Evolutionary conservation across 2,888 invertebrate genomes (phyloP).

Genomic region (Pegoplata infirma): DNA sequence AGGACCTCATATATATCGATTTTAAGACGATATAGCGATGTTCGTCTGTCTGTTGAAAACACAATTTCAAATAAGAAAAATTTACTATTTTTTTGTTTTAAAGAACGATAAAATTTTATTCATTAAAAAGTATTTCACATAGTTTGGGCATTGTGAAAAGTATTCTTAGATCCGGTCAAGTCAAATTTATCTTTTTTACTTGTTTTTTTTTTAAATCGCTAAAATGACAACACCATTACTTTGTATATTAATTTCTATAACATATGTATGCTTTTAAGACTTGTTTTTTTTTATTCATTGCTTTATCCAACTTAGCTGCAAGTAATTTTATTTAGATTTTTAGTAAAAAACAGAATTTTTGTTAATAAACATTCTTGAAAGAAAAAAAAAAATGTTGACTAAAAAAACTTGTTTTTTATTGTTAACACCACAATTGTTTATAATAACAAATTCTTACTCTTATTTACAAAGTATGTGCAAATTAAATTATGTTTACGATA

Average conservation of each 20-base stretch:
- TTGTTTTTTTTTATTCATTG: background rate
- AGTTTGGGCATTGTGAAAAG: no score
- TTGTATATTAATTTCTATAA: background rate
- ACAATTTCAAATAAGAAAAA: no score
- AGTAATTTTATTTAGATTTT: conserved; percentile 9
- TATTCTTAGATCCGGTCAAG: no score
- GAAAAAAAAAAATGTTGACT: conserved; percentile 6
- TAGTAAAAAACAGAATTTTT: background rate
- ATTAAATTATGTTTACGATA: background rate
- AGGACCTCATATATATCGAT: no score
- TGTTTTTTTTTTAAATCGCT: background rate
- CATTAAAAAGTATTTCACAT: no score
- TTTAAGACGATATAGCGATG: no score
- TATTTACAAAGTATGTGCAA: background rate
- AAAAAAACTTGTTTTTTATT: conserved; percentile 25
- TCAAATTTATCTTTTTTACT: no score
- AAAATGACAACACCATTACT: background rate
- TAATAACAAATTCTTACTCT: background rate
- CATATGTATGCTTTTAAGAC: background rate
- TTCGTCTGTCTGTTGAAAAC: no score
- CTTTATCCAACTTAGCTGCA: background rate
- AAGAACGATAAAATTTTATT: no score
- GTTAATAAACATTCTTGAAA: conserved; percentile 13
- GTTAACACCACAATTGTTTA: no score
- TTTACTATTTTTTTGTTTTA: no score